Conservation (phyloP, 2,113 vertebrate species). For the Hypocryptadius cinnamomeus region DNA sequence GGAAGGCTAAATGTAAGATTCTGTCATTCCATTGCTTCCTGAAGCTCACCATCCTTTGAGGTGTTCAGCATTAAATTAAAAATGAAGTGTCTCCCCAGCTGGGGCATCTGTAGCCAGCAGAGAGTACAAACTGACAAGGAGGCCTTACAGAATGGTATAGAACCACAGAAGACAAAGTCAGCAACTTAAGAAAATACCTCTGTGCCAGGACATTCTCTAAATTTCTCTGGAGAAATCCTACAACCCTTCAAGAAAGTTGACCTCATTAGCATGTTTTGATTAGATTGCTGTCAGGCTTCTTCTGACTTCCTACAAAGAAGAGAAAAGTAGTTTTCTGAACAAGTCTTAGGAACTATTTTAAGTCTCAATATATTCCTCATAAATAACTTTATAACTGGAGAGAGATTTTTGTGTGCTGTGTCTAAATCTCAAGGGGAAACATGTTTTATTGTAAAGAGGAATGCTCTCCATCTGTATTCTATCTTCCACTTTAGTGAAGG, state of each 20-base stretch:
- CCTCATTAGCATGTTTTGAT: conserved; percentile 77
- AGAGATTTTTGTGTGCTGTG: not conserved
- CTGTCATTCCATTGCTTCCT: not conserved
- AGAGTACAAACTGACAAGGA: not conserved
- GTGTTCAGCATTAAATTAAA: conserved; percentile 48
- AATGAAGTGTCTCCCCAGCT: not conserved
- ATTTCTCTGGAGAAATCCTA: conserved; percentile 72
- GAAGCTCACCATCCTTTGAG: not conserved
- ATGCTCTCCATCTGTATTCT: not conserved
- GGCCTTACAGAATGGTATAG: not conserved
- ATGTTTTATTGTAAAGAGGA: not conserved
- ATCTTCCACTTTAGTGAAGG: not conserved
- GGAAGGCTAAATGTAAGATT: not conserved
- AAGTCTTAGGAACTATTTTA: not conserved
- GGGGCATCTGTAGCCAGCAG: not conserved
- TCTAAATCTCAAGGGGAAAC: not conserved
- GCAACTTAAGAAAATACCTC: conserved; percentile 38
- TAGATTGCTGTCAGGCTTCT: conserved; percentile 64
- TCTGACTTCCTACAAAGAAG: not conserved
- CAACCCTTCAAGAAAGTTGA: conserved; percentile 67
- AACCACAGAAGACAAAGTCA: conserved; percentile 11
- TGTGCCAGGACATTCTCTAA: conserved; percentile 42
- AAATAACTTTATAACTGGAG: not conserved
- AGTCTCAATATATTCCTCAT: not conserved
- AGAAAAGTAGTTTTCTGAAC: not conserved